phyloP scores from a whole-genome alignment of 2,888 invertebrate genomes.

The Stenichneumon culpator region DNA sequence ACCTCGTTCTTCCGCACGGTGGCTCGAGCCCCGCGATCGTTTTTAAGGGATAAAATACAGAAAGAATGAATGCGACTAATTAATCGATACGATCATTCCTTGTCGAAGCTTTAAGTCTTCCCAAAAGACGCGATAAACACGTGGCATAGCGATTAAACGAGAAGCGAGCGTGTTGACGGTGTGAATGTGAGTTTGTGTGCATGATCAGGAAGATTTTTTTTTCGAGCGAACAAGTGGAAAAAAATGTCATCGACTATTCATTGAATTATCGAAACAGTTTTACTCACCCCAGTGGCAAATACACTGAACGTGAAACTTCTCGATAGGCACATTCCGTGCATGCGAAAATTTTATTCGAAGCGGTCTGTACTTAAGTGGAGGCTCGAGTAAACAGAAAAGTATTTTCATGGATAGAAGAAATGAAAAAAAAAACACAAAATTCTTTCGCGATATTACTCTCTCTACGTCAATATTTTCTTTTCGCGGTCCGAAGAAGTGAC shows the following conservation, averaged over 20 bases:
- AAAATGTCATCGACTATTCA: not conserved
- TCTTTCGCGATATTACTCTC: not conserved
- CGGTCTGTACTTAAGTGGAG: not conserved
- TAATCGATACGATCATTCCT: constrained; percentile 58
- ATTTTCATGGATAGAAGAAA: no score
- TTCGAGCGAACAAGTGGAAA: not conserved
- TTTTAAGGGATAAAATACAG: constrained; percentile 25
- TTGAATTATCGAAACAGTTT: not conserved
- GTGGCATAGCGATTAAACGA: constrained; percentile 11
- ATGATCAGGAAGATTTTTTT: not conserved
- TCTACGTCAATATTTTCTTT: not conserved
- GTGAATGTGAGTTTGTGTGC: not conserved
- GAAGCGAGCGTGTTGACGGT: constrained; percentile 2
- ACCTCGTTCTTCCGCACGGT: constrained; percentile 49
- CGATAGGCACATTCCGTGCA: constrained; percentile 19
- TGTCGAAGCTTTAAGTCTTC: constrained; percentile 61
- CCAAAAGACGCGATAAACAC: constrained; percentile 44
- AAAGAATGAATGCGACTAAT: constrained; percentile 24
- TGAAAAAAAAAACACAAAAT: no score
- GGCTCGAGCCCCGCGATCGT: constrained; percentile 28
- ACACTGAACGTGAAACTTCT: constrained; percentile 20
- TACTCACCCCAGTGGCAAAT: not conserved
- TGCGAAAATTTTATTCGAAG: not conserved
- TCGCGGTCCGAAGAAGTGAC: not conserved
- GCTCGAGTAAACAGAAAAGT: no score